phyloP scores from a whole-genome alignment of 2,888 invertebrate species.

The Napeogenes sylphis region DNA sequence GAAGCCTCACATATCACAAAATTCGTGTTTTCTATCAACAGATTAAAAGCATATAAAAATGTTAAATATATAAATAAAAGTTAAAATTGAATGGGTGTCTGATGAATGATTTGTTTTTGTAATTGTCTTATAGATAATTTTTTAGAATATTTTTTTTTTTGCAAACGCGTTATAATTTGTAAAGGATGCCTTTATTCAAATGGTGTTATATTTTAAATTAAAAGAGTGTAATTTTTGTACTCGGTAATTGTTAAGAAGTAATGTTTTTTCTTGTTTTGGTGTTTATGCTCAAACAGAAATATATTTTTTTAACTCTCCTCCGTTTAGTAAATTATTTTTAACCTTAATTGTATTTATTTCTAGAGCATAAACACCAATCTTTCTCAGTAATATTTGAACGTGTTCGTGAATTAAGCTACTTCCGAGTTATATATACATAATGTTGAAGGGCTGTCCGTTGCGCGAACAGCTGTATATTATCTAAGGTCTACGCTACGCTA shows the following conservation, averaged over 20 bases:
- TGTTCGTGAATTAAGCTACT: slow-evolving; percentile 47
- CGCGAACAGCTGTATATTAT: slow-evolving; percentile 38
- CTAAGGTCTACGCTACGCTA: slow-evolving; percentile 56
- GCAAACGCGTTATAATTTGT: slow-evolving; percentile 33
- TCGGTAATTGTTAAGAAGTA: slow-evolving; percentile 41
- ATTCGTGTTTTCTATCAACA: slow-evolving; percentile 10
- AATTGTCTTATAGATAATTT: no score
- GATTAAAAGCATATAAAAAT: slow-evolving; percentile 11
- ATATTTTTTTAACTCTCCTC: background rate
- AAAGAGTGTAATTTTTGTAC: slow-evolving; percentile 60
- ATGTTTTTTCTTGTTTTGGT: slow-evolving; percentile 10
- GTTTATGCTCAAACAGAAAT: slow-evolving; percentile 11
- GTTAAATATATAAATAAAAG: slow-evolving; percentile 15
- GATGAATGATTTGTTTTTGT: slow-evolving; percentile 9
- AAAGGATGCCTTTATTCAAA: slow-evolving; percentile 44
- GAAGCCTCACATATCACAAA: slow-evolving; percentile 47
- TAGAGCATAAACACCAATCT: slow-evolving; percentile 18
- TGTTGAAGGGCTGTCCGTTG: slow-evolving; percentile 20
- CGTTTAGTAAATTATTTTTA: no score
- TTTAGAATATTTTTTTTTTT: slow-evolving; percentile 6
- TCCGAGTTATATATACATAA: slow-evolving; percentile 24
- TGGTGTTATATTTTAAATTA: slow-evolving; percentile 44
- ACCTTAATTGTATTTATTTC: background rate
- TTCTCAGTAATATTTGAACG: slow-evolving; percentile 36
- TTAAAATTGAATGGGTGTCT: slow-evolving; percentile 9